These are phyloP conservation scores for Buphagus erythrorhynchus DNA, from an alignment of 2,797 vertebrate genomes.

Conservation along the genomic window DNA sequence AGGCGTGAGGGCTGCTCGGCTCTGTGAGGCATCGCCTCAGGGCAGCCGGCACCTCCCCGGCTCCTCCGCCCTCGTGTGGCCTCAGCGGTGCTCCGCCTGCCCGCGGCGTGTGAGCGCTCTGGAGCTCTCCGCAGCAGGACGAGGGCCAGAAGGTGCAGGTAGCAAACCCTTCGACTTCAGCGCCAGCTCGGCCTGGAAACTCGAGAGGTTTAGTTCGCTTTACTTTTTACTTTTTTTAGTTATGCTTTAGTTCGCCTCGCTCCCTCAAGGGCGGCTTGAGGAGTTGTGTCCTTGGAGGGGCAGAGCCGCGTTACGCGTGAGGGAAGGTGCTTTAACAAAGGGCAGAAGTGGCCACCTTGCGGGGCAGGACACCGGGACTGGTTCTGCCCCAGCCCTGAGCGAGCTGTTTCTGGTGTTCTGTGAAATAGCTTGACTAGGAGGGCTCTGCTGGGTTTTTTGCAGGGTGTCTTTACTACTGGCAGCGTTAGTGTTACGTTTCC, in stretches of 20 bases:
- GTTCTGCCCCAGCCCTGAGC: rapidly evolving
- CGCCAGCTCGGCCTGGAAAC: rapidly evolving
- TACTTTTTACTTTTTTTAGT: too few species aligned
- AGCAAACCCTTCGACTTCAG: rapidly evolving
- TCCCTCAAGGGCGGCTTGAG: rapidly evolving
- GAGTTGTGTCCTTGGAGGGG: rapidly evolving
- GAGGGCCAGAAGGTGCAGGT: rapidly evolving
- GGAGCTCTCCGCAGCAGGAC: rapidly evolving
- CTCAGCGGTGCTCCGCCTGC: rapidly evolving
- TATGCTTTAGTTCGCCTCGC: not conserved
- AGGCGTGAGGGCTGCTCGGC: rapidly evolving
- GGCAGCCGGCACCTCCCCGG: rapidly evolving
- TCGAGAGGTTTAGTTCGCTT: not conserved
- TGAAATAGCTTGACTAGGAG: rapidly evolving
- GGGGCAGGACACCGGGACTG: rapidly evolving
- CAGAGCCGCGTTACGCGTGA: rapidly evolving
- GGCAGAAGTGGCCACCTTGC: rapidly evolving
- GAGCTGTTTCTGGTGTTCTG: rapidly evolving
- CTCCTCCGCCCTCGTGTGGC: rapidly evolving
- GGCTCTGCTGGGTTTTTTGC: not conserved
- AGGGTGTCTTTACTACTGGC: rapidly evolving
- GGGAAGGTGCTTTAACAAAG: rapidly evolving
- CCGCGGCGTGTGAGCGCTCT: rapidly evolving
- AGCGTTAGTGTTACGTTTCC: not conserved
- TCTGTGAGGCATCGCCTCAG: rapidly evolving